phyloP scores from a whole-genome alignment of 2,113 vertebrate species.

The Asarcornis scutulata region DNA sequence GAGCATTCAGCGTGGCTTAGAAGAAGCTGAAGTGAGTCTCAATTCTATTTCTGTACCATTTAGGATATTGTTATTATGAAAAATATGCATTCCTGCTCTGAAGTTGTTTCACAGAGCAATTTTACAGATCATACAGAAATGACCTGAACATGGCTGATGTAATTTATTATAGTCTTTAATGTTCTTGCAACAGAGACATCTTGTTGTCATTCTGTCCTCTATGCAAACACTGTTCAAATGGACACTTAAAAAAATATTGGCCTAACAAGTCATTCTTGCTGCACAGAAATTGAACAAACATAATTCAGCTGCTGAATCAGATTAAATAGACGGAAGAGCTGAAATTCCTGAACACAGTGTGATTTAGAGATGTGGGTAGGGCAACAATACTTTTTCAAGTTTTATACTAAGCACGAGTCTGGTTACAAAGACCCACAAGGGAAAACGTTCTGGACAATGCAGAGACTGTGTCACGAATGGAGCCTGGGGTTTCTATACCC shows the following conservation, averaged over 20 bases:
- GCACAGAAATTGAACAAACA: background rate
- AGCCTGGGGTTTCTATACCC: background rate
- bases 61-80: background rate
- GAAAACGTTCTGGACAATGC: background rate
- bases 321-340: background rate
- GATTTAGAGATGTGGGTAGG: background rate
- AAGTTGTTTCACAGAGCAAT: background rate
- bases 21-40: background rate
- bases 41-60: background rate
- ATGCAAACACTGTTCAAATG: background rate
- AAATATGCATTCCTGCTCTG: background rate
- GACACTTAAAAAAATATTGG: background rate
- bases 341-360: background rate
- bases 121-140: constrained; percentile 1
- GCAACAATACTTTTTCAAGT: background rate
- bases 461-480: background rate
- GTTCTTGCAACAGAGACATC: background rate
- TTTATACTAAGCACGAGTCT: background rate
- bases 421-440: background rate
- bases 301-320: background rate
- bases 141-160: background rate
- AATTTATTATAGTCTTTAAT: background rate
- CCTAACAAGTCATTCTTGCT: background rate
- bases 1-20: background rate
- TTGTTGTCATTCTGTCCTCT: background rate